Base-by-base conservation (phyloP, 2,888 invertebrate genomes). In the Enchytraeus crypticus region DNA sequence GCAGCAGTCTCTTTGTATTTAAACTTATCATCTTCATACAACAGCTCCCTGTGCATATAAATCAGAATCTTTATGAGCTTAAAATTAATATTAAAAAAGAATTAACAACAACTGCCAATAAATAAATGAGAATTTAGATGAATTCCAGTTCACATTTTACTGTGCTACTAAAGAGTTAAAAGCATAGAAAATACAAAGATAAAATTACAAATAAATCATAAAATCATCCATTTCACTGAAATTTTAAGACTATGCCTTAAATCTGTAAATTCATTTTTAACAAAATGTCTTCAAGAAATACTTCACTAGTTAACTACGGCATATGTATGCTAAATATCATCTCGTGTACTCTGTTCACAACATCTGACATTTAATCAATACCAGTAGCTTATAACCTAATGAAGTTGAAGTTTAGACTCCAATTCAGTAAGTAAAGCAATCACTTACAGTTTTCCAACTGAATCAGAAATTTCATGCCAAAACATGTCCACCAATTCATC, bases 401-500 rank as follows among this genome's bases (percentile, higher is more conserved):
- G n/a, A 53, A 47, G 8, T n/a, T 21, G 23, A 21, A 23, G 8
- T 49, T 49, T 23, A 11, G n/a, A 55, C 5, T 18, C 5, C 8
- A 14, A 8, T 45, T 45, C 8, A 26, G n/a, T 4, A 3, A 45
- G 21, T 27, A 46, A 53, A 23, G 49, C 18, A 51, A 26, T 33
- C 8, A 57, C 59, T 80, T 81, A 87, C 86, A 97, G 95, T 82
- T 93, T 96, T 74, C 90, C 90, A 71, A 97, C 92, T 18, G 93
- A 90, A 81, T 97, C 96, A 0, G 95, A 93, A 71, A 97, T 96
- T 82, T 97, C 96, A 8, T 96, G 92, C 96, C 96, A 97, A 82
- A 97, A 97, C 77, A 92, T 90, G 79, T 96, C 92, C 1, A 96
- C 95, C 73, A 97, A 90, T 74, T 86, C 85, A 81, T 96, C 89